phyloP scores from a whole-genome alignment of 2,797 vertebrate species.

The Crypturellus tataupa region DNA sequence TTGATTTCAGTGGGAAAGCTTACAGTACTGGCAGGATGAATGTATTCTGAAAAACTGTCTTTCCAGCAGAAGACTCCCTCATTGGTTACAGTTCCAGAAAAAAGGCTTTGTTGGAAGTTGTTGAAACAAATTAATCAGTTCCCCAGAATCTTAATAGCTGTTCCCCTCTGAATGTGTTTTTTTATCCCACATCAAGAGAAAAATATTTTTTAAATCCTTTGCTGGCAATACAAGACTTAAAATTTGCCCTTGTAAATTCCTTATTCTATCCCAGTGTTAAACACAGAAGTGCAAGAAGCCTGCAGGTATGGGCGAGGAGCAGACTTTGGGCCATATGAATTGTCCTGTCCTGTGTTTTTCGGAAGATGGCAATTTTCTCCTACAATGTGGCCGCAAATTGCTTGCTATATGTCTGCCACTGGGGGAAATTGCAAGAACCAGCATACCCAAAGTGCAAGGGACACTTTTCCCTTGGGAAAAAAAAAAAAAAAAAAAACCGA shows the following conservation, averaged over 20 bases:
- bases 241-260: not conserved
- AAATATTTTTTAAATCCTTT: not conserved
- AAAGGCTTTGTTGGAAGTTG: not conserved
- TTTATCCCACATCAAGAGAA: not conserved
- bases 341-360: not conserved
- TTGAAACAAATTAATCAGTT: not conserved
- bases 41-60: not conserved
- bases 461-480: not conserved
- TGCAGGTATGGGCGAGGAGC: not conserved
- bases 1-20: not conserved
- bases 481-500: not conserved
- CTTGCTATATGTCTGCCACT: not conserved
- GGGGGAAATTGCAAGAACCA: not conserved
- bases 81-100: not conserved
- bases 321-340: not conserved
- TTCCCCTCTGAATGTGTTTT: not conserved
- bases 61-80: not conserved
- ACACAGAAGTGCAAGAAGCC: not conserved
- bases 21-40: not conserved
- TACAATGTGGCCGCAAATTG: rapidly evolving
- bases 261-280: not conserved
- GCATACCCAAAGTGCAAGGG: not conserved
- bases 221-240: not conserved
- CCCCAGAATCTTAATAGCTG: not conserved
- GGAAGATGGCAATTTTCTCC: not conserved